Base-by-base conservation (phyloP, 2,797 vertebrate genomes). In the Thripadectes ignobilis region DNA sequence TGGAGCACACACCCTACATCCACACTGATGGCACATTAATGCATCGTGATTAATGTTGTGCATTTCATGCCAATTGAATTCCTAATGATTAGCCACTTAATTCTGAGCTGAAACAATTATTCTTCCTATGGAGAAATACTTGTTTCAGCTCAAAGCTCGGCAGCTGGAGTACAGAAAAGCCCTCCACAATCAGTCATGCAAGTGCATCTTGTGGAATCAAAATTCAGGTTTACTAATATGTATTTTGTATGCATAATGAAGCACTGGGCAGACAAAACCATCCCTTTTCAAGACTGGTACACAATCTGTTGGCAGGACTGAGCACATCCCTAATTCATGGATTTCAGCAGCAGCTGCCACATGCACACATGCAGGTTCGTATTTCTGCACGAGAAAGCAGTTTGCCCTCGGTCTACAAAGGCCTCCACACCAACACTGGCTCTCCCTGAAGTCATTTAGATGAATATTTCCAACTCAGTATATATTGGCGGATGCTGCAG, bases 61-160 rank as follows among this genome's bases (percentile, higher is more conserved):
- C 52, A 45, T 86, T 92, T 92, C 85, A 88, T 74, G 75, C 82
- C 77, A 51, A 58, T 51, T 89, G 91, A 95, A 96, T 96, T 91
- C 68, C 92, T 95, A 94, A 93, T 84, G 75, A 96, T 92, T 84
- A 95, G 81, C 41, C 67, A 75, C 73, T 96, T 92, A 89, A 93
- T 89, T 90, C 92, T 65, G 72, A 96, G 80, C 51, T 54, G 90
- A 95, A 91, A 94, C 94, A 88, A 85, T 72, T 74, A 75, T 30
- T 80, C 82, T 85, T 72, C 46, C 79, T 21, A 51, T 66, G 84
- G 80, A 94, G 93, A 91, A 95, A 85, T 58, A 51, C 68, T 89
- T 79, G 73, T 67, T 95, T 89, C 58, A 81, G 61, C 89, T 90
- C 79, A 84, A 76, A 85, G 46, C 79, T 73, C 3, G 1, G 66